Base-by-base conservation (phyloP, 2,888 invertebrate species). In the Tanypteryx hageni region DNA sequence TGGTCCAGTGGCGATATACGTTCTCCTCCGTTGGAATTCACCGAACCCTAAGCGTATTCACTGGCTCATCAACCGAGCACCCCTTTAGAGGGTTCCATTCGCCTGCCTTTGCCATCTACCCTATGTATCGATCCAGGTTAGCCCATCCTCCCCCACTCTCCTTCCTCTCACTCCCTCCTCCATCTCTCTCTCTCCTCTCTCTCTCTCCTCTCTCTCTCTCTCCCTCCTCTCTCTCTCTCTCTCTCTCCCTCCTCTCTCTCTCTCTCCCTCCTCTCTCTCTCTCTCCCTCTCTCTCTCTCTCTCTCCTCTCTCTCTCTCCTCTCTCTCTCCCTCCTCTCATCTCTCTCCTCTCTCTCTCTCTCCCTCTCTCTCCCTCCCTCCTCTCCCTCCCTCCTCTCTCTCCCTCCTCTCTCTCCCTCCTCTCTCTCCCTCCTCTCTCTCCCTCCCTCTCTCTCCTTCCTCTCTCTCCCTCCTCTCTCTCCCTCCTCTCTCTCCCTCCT, bases 361-460 rank as follows among this genome's bases (percentile, higher is more conserved):
- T 27, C 9, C 14, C n/a, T 58, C n/a, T n/a, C n/a, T n/a, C n/a
- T n/a, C n/a, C n/a, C n/a, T 92, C 61, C 92, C 61, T 92, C 82
- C n/a, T 82, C 56, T 57, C 31, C 44, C 81, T 7, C 64, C 68
- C 5, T 68, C 44, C 22, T 10, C 64, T 9, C 64, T 16, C 27
- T 0, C 92, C 10, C 68, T 13, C 0, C 22, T 44, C 44, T n/a
- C n/a, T n/a, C 92, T 18, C 22, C 10, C 11, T 44, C 44, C 44
- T 44, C 5, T 44, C 44, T 44, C n/a, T n/a, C 57, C 89, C 14
- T 22, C 44, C 44, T 44, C n/a, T n/a, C n/a, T n/a, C n/a, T n/a
- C n/a, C n/a, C 59, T 61, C 16, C 22, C 59, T 56, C 76, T 27
- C 9, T 7, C n/a, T 58, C 92, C 61, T n/a, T n/a, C 92, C 61